phyloP scores from a whole-genome alignment of 1,140 invertebrate species.

The Triops cancriformis region DNA sequence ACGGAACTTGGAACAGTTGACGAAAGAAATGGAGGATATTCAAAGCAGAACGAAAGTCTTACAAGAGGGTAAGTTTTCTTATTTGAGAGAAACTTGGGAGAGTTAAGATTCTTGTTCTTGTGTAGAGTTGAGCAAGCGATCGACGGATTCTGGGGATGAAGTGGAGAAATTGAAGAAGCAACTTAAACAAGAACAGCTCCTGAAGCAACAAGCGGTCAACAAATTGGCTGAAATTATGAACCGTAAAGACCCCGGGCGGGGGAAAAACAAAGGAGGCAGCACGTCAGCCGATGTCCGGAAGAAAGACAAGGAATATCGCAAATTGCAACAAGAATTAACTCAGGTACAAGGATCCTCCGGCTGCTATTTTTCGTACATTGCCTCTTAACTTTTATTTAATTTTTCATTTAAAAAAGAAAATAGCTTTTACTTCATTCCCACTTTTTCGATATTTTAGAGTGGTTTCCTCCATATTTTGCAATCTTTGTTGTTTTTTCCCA shows the following conservation, averaged over 20 bases:
- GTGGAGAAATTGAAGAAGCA: constrained; percentile 74
- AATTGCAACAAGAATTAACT: constrained; percentile 90
- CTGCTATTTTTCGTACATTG: too few relatives aligned
- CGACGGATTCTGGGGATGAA: constrained; percentile 52
- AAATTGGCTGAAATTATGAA: constrained; percentile 97
- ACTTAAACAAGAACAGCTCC: constrained; percentile 75
- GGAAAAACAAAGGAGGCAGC: constrained; percentile 50
- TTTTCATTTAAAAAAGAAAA: too few relatives aligned
- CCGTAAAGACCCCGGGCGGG: constrained; percentile 59
- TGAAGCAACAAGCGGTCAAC: constrained; percentile 89
- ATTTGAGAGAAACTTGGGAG: background rate
- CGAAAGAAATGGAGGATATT: constrained; percentile 60
- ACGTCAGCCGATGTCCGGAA: constrained; percentile 68
- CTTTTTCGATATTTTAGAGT: too few relatives aligned
- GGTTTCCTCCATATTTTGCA: too few relatives aligned
- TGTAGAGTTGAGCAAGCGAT: constrained; percentile 30
- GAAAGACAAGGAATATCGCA: constrained; percentile 91
- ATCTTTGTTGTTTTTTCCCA: too few relatives aligned
- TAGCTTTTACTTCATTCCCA: too few relatives aligned
- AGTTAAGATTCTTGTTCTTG: constrained; percentile 6
- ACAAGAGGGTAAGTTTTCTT: constrained; percentile 42
- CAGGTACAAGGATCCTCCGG: constrained; percentile 44
- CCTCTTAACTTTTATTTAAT: too few relatives aligned
- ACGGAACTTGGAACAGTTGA: constrained; percentile 52
- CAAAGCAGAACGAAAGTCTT: constrained; percentile 48